phyloP scores from a whole-genome alignment of 2,113 vertebrate species.

The Grallaria varia region DNA sequence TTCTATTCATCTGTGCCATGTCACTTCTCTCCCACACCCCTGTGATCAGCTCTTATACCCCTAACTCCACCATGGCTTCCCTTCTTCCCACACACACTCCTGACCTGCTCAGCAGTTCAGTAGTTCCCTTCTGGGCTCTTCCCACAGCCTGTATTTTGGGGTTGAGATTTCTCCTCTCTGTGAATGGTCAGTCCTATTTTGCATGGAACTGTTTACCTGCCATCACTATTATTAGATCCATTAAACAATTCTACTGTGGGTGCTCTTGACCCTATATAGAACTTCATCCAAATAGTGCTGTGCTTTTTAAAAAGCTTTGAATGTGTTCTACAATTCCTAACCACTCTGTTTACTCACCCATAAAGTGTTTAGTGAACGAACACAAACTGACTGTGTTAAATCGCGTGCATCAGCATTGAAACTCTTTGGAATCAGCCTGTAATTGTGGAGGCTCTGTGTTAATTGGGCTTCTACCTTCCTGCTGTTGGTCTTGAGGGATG shows the following conservation, averaged over 20 bases:
- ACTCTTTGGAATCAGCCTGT: background rate
- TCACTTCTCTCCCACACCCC: background rate
- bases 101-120: background rate
- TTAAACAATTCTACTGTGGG: background rate
- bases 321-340: background rate
- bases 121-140: background rate
- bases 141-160: background rate
- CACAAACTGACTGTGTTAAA: background rate
- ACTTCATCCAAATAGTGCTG: background rate
- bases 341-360: background rate
- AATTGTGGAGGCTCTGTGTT: background rate
- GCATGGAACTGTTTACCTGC: background rate
- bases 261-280: background rate
- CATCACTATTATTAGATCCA: background rate
- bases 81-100: background rate
- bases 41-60: background rate
- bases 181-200: background rate
- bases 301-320: background rate
- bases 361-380: background rate
- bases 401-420: background rate
- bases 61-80: background rate
- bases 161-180: background rate
- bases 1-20: background rate
- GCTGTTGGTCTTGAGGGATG: background rate
- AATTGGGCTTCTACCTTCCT: background rate